Evolutionary conservation across 2,113 vertebrate species (phyloP), one percentile per base, ranked within the genome.

Genomic region (Bostrychus sinensis): DNA sequence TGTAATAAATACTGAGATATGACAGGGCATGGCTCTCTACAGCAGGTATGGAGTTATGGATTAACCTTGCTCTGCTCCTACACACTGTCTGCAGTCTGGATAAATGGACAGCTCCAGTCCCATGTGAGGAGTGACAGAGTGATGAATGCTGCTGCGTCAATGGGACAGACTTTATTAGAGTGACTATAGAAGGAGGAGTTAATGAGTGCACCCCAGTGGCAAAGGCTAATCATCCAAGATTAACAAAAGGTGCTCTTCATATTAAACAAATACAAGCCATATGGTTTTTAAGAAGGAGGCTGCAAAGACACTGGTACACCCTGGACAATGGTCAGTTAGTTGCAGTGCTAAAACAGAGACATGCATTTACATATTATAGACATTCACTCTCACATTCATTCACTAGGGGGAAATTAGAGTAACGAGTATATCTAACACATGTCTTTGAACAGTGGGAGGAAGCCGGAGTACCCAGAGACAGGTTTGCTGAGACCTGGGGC

Each of bases 151-250:
- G 41, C 32, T 32, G 62, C 36, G 46, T 72, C 43, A 60, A 23
- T 59, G 46, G 79, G 66, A 78, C 80, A 83, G 70, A 79, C 78
- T 85, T 86, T 85, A 91, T 84, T 89, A 82, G 87, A 80, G 46
- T 85, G 75, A 75, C 70, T 77, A 70, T 75, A 78, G 71, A 48
- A 69, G 70, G 64, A 51, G 60, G 66, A 77, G 86, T 88, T 90
- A 83, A 88, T 82, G 74, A 79, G 72, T 69, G 66, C 78, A 75
- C 78, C 78, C 81, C 43, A 48, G 75, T 83, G 82, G 71, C 78
- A 88, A 83, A 85, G 84, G 85, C 58, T 88, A 89, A 88, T 89
- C 75, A 86, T 57, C 38, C 54, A 43, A 83, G 77, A 88, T 86
- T 86, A 86, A 77, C 68, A 54, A 50, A 46, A 64, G 64, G 28